These are phyloP conservation scores for Chelonus formosanus DNA, from an alignment of 2,888 invertebrate species.

Conservation along the genomic window DNA sequence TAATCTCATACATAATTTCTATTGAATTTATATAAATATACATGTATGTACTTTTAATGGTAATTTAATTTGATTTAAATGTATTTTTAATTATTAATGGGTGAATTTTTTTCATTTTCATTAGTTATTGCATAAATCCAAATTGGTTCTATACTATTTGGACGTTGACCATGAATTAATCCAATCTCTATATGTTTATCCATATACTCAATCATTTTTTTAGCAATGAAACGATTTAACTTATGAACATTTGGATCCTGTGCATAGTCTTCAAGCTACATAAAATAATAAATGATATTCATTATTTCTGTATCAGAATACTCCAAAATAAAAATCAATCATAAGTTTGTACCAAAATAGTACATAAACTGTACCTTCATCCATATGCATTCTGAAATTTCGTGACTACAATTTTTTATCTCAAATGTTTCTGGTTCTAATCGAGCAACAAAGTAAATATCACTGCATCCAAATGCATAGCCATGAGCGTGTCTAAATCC, in stretches of 20 bases:
- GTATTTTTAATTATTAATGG: neutral
- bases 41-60: no score
- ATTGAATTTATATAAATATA: no score
- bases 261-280: constrained; percentile 71
- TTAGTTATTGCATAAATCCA: constrained; percentile 48
- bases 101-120: neutral
- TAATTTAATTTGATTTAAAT: no score
- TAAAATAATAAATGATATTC: constrained; percentile 36
- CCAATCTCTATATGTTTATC: constrained; percentile 71
- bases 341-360: no score
- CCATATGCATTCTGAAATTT: constrained; percentile 84
- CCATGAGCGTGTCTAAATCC: constrained; percentile 81
- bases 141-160: constrained; percentile 66
- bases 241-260: constrained; percentile 77
- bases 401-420: constrained; percentile 76
- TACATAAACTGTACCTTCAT: constrained; percentile 70
- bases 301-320: neutral
- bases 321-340: neutral
- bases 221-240: constrained; percentile 75
- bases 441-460: constrained; percentile 83
- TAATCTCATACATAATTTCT: no score
- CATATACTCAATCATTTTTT: constrained; percentile 74
- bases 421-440: constrained; percentile 73
- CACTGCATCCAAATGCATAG: constrained; percentile 83
- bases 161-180: constrained; percentile 68